These are phyloP conservation scores for Caenorhabditis sp. DNA, from an alignment of 2,888 invertebrate genomes.

Conservation along the genomic window DNA sequence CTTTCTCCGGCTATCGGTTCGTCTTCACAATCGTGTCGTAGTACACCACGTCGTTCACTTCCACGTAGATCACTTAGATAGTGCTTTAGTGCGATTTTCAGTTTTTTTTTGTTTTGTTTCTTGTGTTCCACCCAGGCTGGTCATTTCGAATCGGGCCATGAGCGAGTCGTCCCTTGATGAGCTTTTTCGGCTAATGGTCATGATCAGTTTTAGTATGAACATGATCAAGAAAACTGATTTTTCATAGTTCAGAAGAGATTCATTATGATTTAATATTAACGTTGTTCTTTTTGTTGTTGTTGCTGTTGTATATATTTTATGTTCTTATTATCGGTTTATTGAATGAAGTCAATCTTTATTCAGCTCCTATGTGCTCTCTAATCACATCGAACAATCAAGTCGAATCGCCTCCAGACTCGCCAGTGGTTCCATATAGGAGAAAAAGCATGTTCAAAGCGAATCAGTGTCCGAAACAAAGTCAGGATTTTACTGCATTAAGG, in stretches of 20 bases:
- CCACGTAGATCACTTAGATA: constrained; percentile 42
- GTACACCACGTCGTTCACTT: constrained; percentile 26
- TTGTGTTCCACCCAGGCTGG: neutral
- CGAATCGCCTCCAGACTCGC: constrained; percentile 20
- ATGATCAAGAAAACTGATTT: no score
- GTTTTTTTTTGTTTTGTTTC: neutral
- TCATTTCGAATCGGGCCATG: no score
- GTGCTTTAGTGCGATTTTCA: constrained; percentile 5
- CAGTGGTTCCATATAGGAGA: constrained; percentile 43
- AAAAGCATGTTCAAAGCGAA: constrained; percentile 35
- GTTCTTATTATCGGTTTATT: no score
- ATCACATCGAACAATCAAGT: constrained; percentile 28
- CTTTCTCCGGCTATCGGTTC: constrained; percentile 48
- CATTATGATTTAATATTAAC: constrained; percentile 1
- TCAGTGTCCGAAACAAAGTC: constrained; percentile 30
- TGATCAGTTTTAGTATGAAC: no score
- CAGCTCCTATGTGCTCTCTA: constrained; percentile 43
- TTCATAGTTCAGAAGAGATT: no score
- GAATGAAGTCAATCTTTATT: neutral
- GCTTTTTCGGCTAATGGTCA: no score
- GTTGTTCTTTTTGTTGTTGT: neutral
- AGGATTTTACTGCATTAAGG: constrained; percentile 40
- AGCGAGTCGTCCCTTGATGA: no score
- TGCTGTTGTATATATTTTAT: neutral
- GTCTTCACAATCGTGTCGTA: constrained; percentile 42